phyloP scores from a whole-genome alignment of 2,888 invertebrate species.

The Drosophila prostipennis region DNA sequence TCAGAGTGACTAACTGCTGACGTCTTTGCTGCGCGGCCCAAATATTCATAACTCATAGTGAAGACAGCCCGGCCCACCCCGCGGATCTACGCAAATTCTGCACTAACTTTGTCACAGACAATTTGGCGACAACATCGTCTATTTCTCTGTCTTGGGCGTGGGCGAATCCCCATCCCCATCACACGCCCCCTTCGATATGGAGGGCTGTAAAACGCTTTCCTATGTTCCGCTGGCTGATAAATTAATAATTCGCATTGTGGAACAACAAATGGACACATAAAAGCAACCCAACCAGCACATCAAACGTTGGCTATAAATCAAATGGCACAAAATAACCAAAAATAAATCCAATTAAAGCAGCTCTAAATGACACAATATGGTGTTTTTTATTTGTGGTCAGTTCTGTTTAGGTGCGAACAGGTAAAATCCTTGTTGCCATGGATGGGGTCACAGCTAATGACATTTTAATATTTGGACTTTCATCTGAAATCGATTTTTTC shows the following conservation, averaged over 20 bases:
- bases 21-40: constrained; percentile 55
- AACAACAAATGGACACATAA: constrained; percentile 64
- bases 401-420: constrained; percentile 18
- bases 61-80: constrained; percentile 1
- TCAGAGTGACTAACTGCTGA: constrained; percentile 68
- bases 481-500: too few species aligned
- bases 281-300: constrained; percentile 62
- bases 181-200: constrained; percentile 19
- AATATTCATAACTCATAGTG: constrained; percentile 16
- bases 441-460: neutral
- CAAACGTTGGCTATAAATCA: constrained; percentile 74
- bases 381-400: constrained; percentile 15
- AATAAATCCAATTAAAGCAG: constrained; percentile 50
- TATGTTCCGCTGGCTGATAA: constrained; percentile 54
- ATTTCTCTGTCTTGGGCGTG: constrained; percentile 34
- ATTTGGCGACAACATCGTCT: constrained; percentile 63
- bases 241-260: constrained; percentile 63
- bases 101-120: constrained; percentile 71
- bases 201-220: constrained; percentile 63
- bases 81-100: constrained; percentile 65
- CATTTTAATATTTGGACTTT: neutral
- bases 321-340: constrained; percentile 38
- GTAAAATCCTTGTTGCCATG: constrained; percentile 36
- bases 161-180: constrained; percentile 22
- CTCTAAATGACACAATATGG: constrained; percentile 33